phyloP scores from a whole-genome alignment of 2,888 invertebrate genomes.

The Cataglyphis cursor region DNA sequence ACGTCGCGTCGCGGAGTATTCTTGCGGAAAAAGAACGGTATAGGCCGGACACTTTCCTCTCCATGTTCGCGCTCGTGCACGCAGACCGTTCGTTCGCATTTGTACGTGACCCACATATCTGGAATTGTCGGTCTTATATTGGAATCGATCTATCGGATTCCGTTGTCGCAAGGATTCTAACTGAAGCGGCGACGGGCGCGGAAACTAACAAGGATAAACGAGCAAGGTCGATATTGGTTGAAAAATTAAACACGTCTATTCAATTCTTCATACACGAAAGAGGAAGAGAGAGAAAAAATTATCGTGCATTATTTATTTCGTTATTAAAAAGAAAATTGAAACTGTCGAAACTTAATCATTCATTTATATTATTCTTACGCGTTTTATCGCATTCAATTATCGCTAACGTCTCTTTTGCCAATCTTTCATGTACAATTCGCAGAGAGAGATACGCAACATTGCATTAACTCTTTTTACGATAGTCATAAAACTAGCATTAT shows the following conservation, averaged over 20 bases:
- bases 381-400: neutral
- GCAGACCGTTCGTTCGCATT: neutral
- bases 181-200: constrained; percentile 10
- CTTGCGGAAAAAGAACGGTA: constrained; percentile 33
- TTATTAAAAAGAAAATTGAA: neutral
- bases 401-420: neutral
- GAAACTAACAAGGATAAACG: constrained; percentile 24
- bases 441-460: constrained; percentile 1
- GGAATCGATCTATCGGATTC: constrained; percentile 58
- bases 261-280: neutral
- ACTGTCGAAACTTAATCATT: neutral
- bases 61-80: neutral
- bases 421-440: neutral
- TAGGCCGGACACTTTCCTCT: constrained; percentile 30
- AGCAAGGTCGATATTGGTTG: constrained; percentile 12
- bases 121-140: constrained; percentile 59
- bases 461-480: constrained; percentile 12
- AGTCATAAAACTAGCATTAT: constrained; percentile 22
- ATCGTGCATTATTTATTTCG: neutral
- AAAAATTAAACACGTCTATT: constrained; percentile 19
- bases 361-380: neutral
- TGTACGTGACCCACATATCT: constrained; percentile 61
- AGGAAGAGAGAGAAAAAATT: neutral
- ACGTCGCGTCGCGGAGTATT: neutral
- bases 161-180: constrained; percentile 49